These are phyloP conservation scores for Equus quagga DNA, from an alignment of 2,113 vertebrate genomes.

Conservation along the genomic window DNA sequence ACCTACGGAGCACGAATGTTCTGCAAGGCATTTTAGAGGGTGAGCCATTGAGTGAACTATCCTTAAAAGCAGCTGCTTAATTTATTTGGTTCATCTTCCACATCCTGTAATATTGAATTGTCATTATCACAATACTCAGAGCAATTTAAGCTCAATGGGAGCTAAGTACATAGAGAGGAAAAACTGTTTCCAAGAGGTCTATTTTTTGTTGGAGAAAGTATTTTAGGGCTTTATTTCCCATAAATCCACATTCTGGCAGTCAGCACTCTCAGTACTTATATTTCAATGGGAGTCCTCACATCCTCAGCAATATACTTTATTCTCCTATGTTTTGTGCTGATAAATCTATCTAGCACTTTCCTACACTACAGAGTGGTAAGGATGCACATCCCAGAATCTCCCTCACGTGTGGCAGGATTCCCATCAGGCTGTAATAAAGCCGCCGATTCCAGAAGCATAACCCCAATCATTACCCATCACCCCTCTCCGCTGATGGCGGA, in stretches of 20 bases:
- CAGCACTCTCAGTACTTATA: constrained; percentile 85
- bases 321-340: constrained; percentile 58
- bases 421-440: neutral
- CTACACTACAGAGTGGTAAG: constrained; percentile 42
- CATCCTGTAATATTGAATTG: constrained; percentile 77
- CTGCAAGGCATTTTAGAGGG: constrained; percentile 62
- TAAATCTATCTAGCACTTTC: constrained; percentile 81
- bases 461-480: neutral
- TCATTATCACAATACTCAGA: constrained; percentile 81
- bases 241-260: constrained; percentile 84
- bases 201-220: constrained; percentile 76
- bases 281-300: constrained; percentile 84
- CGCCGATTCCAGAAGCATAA: neutral
- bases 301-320: constrained; percentile 78
- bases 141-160: constrained; percentile 82
- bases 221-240: constrained; percentile 83
- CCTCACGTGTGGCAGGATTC: neutral
- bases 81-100: constrained; percentile 81
- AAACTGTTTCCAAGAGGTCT: constrained; percentile 67
- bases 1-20: constrained; percentile 66
- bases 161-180: constrained; percentile 69
- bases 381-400: constrained; percentile 40
- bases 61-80: constrained; percentile 79
- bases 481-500: neutral
- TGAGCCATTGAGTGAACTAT: constrained; percentile 35